These are phyloP conservation scores for Podarcis cretensis DNA, from an alignment of 2,113 vertebrate species.

Conservation along the genomic window DNA sequence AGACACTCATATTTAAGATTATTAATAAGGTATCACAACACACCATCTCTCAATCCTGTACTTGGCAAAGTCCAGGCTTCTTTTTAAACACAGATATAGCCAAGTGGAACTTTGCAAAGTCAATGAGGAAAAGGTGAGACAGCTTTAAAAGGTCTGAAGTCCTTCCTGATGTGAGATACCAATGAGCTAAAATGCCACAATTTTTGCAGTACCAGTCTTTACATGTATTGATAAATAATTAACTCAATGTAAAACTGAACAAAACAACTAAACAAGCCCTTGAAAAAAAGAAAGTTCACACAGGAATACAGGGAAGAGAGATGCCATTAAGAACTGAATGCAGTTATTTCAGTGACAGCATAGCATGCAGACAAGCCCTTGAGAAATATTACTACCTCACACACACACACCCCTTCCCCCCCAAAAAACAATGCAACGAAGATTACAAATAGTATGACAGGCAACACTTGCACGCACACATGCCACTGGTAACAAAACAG, in stretches of 20 bases:
- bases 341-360: constrained; percentile 16
- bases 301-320: constrained; percentile 7
- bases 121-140: not conserved
- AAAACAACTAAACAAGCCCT: constrained; percentile 22
- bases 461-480: not conserved
- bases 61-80: not conserved
- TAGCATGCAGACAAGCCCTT: constrained; percentile 37
- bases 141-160: not conserved
- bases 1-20: constrained; percentile 12
- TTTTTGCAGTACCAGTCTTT: constrained; percentile 5
- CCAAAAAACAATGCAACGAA: constrained; percentile 24
- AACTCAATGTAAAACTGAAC: not conserved
- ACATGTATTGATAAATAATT: constrained; percentile 17
- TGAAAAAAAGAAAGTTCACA: constrained; percentile 23
- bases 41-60: not conserved
- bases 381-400: not conserved
- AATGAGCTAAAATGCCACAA: not conserved
- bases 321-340: constrained; percentile 9
- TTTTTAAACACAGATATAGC: not conserved
- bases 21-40: not conserved
- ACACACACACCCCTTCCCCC: constrained; percentile 35
- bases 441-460: constrained; percentile 9
- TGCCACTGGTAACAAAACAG: constrained; percentile 18
- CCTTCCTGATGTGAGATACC: not conserved
- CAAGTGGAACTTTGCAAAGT: constrained; percentile 1